A percentile compares a stretch with the other conserved stretches of the same genome.
These are phyloP conservation scores for Portunus trituberculatus DNA, from an alignment of 1,140 invertebrate species.

Conservation along the genomic window DNA sequence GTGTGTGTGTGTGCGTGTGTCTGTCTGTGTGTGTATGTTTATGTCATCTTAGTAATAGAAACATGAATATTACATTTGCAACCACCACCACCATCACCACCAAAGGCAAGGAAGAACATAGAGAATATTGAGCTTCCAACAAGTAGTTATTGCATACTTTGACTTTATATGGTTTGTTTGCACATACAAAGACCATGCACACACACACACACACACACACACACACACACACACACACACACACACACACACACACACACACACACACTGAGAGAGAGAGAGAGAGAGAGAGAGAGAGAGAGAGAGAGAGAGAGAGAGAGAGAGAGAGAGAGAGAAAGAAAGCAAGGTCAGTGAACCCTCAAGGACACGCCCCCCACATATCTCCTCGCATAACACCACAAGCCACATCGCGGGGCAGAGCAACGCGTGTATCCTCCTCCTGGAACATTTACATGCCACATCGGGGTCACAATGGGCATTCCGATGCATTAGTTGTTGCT, in stretches of 20 bases:
- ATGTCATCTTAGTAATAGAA: not conserved
- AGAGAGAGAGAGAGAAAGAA: not conserved
- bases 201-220: too few species aligned
- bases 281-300: too few species aligned
- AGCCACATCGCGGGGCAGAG: not conserved
- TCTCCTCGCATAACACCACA: not conserved
- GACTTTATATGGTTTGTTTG: not conserved
- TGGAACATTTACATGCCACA: not conserved
- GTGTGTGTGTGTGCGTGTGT: constrained; percentile 1
- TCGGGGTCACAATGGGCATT: not conserved
- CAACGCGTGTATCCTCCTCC: not conserved
- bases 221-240: too few species aligned
- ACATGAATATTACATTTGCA: not conserved
- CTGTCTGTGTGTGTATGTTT: not conserved
- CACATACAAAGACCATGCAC: too few species aligned
- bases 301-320: too few species aligned
- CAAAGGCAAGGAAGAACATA: not conserved
- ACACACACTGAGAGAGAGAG: too few species aligned
- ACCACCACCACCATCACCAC: not conserved
- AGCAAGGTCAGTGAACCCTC: not conserved
- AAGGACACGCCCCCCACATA: not conserved
- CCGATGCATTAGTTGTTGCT: constrained; percentile 17
- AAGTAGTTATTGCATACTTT: not conserved
- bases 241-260: too few species aligned
- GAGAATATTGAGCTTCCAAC: not conserved